Evolutionary conservation across 2,113 vertebrate species (phyloP).

Genomic region (Malaclemys terrapin): DNA sequence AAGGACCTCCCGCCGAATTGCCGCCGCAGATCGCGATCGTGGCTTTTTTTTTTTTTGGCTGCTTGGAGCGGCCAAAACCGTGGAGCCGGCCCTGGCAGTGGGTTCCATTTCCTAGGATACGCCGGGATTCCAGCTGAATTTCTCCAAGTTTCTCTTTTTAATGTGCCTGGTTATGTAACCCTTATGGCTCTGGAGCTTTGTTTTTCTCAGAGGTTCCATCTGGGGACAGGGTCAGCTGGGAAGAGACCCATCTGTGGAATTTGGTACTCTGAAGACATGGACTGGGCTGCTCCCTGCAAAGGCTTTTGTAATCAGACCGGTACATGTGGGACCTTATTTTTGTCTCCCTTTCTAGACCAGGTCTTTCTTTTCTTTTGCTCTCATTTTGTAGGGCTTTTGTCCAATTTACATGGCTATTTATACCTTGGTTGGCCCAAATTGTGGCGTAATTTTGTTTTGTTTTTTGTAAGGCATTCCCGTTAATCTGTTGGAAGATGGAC

Average conservation of each 20-base stretch:
- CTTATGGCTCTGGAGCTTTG: not conserved
- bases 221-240: not conserved
- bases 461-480: not conserved
- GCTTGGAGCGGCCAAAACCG: too few relatives aligned
- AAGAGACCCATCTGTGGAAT: not conserved
- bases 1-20: too few relatives aligned
- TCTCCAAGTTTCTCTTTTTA: not conserved
- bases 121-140: not conserved
- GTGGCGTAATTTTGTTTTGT: not conserved
- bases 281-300: not conserved
- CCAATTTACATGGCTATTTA: not conserved
- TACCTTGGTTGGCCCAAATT: not conserved
- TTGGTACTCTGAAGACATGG: not conserved
- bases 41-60: too few relatives aligned
- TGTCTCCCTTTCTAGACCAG: not conserved
- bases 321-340: rapidly evolving
- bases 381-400: not conserved
- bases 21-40: too few relatives aligned
- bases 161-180: not conserved
- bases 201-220: not conserved
- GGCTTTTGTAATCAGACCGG: not conserved
- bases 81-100: not conserved
- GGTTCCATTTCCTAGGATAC: not conserved
- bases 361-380: not conserved
- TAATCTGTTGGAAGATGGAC: not conserved